Evolutionary conservation across 2,113 vertebrate genomes (phyloP), one percentile per base, ranked within the genome.

Genomic region (Salvelinus fontinalis): DNA sequence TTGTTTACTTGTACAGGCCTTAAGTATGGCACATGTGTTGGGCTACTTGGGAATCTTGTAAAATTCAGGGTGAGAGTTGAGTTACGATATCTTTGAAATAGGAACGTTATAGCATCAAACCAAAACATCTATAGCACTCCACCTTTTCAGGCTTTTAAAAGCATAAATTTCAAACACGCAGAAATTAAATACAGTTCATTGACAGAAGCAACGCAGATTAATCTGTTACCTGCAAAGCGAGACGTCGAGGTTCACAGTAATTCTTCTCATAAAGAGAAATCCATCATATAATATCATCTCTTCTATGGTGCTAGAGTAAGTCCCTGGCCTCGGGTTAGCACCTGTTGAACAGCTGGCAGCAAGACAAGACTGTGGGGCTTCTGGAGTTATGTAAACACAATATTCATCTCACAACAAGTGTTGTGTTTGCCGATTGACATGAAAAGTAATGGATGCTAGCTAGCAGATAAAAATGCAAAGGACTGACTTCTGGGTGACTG

Each of bases 321-420:
- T n/a, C 20, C 60, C n/a, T 71, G 49, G 62, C 65, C 62, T 75
- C 49, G 11, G 59, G 24, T 54, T 71, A 59, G 48, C 70, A 83
- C 79, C 78, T 77, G 79, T 79, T 65, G 64, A 71, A 44, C 75
- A 75, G 71, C 66, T 82, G 75, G 68, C 74, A 76, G 3, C 59
- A 68, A 54, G 76, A 75, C 48, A 60, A 68, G 60, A 39, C 67
- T n/a, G 7, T 39, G 54, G 18, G 8, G 18, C 13, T 18, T 4
- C 66, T 73, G 60, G 72, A 75, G 70, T 70, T 48, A 70, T 71
- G 57, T 60, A 75, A 78, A 62, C 71, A 71, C 14, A 64, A 70
- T 27, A 31, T 75, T 75, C 44, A 20, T 24, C n/a, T 24, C 59
- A 1, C n/a, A n/a, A 62, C 16, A 16, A 16, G 51, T 24, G 59